These are phyloP conservation scores for Myotis yumanensis DNA, from an alignment of 2,113 vertebrate genomes.

Conservation along the genomic window DNA sequence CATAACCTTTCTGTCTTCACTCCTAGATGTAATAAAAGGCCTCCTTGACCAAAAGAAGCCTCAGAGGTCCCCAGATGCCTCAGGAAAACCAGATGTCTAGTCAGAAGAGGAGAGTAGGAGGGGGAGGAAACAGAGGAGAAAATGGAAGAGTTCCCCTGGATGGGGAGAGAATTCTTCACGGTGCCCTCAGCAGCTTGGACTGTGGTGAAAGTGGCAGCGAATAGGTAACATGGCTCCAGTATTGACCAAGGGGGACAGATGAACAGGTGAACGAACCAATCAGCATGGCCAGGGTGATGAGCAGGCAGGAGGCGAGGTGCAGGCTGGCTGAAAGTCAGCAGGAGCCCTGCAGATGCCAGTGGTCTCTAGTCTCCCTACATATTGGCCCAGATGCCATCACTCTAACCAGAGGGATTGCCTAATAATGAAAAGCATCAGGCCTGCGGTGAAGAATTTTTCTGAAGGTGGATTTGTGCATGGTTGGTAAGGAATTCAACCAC, in stretches of 20 bases:
- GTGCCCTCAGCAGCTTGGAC: fast-evolving
- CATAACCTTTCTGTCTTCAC: neutral
- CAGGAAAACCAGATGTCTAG: neutral
- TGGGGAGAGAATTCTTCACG: neutral
- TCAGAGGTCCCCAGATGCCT: fast-evolving
- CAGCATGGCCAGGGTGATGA: neutral
- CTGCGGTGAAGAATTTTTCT: neutral
- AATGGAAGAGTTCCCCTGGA: fast-evolving
- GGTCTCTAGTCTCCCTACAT: neutral
- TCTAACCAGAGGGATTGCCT: neutral
- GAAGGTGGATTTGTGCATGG: neutral
- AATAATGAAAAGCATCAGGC: neutral
- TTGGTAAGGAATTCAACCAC: neutral
- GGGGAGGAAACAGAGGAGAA: neutral
- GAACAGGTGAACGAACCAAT: too few species aligned
- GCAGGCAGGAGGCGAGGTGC: neutral
- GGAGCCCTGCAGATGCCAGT: neutral
- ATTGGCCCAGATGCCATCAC: neutral
- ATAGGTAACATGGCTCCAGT: neutral
- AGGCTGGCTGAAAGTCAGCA: neutral
- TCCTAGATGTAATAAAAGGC: neutral
- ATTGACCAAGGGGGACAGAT: neutral
- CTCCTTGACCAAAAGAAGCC: neutral
- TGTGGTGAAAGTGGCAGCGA: neutral
- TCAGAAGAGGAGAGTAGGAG: neutral